These are phyloP conservation scores for Botrylloides violaceus DNA, from an alignment of 23 tunicate genomes.

Conservation along the genomic window DNA sequence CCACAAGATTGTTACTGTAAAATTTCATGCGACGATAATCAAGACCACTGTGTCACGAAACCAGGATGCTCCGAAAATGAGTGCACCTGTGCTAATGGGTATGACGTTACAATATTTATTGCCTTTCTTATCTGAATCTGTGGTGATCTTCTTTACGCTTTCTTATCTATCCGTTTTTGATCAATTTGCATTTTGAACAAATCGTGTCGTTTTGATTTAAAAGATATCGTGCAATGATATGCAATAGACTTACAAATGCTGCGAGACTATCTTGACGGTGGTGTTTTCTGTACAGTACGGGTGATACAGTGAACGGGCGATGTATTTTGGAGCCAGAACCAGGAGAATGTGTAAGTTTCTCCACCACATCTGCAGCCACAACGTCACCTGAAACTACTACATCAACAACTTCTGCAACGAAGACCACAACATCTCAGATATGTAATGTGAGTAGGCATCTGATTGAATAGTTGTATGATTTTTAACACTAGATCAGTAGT, in stretches of 20 bases:
- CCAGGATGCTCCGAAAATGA: conserved; percentile 42
- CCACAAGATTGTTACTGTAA: conserved; percentile 42
- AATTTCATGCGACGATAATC: conserved; percentile 69
- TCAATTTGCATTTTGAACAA: too few relatives aligned
- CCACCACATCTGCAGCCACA: conserved; percentile 7
- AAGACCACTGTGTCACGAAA: conserved; percentile 29
- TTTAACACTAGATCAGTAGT: too few relatives aligned
- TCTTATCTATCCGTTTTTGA: too few relatives aligned
- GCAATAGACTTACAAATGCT: too few relatives aligned
- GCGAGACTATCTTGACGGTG: background rate
- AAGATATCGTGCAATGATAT: too few relatives aligned
- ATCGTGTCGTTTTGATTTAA: too few relatives aligned
- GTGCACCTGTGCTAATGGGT: conserved; percentile 56
- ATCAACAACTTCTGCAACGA: conserved; percentile 17
- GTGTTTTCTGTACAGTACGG: conserved; percentile 17
- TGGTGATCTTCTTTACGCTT: too few relatives aligned
- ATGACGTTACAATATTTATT: too few relatives aligned
- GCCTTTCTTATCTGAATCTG: too few relatives aligned
- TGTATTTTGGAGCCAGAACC: conserved; percentile 31
- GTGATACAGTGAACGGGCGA: conserved; percentile 56
- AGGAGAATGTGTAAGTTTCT: too few relatives aligned
- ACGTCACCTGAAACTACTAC: conserved; percentile 6
- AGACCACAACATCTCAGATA: conserved; percentile 1
- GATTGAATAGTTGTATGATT: too few relatives aligned
- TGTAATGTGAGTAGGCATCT: too few relatives aligned